Conservation (phyloP, 2,888 invertebrate genomes). For the Agrotis segetum region DNA sequence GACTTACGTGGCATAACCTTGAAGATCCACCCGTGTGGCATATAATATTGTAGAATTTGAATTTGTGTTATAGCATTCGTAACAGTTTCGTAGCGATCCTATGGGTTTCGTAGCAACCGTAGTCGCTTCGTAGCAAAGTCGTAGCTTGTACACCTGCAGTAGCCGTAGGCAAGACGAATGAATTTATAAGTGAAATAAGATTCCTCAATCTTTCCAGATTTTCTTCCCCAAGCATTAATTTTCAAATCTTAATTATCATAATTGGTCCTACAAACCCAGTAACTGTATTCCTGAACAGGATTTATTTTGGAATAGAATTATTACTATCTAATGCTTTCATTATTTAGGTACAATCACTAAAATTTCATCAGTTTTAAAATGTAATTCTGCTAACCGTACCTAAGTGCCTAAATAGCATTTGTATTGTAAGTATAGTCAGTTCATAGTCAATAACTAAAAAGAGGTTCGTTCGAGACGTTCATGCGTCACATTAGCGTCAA, state of each 20-base stretch:
- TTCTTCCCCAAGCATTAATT: neutral
- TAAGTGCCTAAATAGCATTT: conserved; percentile 3
- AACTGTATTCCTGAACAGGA: neutral
- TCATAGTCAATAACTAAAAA: conserved; percentile 20
- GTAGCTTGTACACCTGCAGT: neutral
- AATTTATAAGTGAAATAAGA: neutral
- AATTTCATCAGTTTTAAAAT: conserved; percentile 6
- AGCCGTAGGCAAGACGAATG: neutral
- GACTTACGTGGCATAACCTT: too few relatives aligned
- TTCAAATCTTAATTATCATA: neutral
- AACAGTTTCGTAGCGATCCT: neutral
- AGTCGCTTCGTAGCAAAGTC: neutral
- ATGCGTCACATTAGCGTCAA: conserved; percentile 53
- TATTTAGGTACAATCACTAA: neutral
- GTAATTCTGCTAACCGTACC: neutral
- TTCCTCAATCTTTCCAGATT: neutral
- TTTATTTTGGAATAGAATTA: neutral
- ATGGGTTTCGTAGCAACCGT: conserved; percentile 1
- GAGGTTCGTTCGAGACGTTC: conserved; percentile 20
- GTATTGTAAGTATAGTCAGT: neutral
- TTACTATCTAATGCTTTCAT: neutral
- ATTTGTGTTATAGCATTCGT: neutral
- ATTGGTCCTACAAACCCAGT: neutral
- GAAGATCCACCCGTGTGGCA: too few relatives aligned
- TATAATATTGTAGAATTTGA: too few relatives aligned